A percentile compares a stretch with the other conserved stretches of the same genome.
phyloP scores from a whole-genome alignment of 2,113 vertebrate genomes.

The Dipodomys ordii region DNA sequence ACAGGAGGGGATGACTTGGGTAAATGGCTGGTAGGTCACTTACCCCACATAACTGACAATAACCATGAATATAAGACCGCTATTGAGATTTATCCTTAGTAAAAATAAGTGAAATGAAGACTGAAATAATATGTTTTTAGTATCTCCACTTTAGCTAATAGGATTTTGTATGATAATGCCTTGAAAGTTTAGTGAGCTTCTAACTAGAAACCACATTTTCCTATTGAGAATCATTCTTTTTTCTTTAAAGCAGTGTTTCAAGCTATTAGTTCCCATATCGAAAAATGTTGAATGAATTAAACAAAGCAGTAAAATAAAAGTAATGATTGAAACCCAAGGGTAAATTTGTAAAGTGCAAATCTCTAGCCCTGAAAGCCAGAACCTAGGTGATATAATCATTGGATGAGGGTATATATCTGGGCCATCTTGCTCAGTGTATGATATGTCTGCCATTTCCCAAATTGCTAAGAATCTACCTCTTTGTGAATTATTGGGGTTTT shows the following conservation, averaged over 20 bases:
- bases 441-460: background rate
- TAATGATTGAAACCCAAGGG: slow-evolving; percentile 27
- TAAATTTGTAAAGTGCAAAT: slow-evolving; percentile 64
- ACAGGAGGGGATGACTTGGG: background rate
- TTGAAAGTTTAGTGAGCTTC: slow-evolving; percentile 39
- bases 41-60: background rate
- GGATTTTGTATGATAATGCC: slow-evolving; percentile 61
- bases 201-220: slow-evolving; percentile 67
- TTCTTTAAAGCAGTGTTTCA: slow-evolving; percentile 66
- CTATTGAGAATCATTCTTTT: slow-evolving; percentile 56
- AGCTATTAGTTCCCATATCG: slow-evolving; percentile 51
- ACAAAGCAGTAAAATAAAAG: slow-evolving; percentile 60
- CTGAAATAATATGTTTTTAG: slow-evolving; percentile 57
- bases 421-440: background rate
- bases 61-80: background rate
- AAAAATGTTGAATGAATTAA: slow-evolving; percentile 75
- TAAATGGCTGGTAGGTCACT: background rate
- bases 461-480: background rate
- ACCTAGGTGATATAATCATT: background rate
- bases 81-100: background rate
- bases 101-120: background rate
- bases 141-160: slow-evolving; percentile 61
- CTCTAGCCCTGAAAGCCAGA: slow-evolving; percentile 6
- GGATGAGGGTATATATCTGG: background rate
- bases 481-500: background rate